Evolutionary conservation across 2,113 vertebrate species (phyloP), one percentile per base, ranked within the genome.

Genomic region (Pterophyllum scalare): DNA sequence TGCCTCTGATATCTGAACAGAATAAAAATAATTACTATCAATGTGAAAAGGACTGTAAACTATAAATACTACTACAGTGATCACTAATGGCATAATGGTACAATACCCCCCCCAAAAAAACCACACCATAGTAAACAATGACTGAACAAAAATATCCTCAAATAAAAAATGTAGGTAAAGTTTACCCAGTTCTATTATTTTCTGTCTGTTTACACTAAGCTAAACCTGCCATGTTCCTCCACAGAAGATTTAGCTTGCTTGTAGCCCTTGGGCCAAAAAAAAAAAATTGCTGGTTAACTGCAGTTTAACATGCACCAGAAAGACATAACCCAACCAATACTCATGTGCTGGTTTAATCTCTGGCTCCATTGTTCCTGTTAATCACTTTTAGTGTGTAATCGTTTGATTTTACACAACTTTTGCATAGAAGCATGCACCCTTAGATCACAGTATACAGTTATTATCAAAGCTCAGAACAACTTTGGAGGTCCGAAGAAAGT

Each of bases 1-100:
- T 26, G 89, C 64, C 13, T 96, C 91, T 60, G 90, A 84, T 76
- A 94, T 83, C 94, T 95, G 80, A 59, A 5, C 5, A 40, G 3
- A 38, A 0, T 12, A 59, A 11, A 54, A 57, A 46, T 49, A 9
- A 40, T 31, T 26, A 7, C 52, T 4, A 52, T n/a, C 75, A 38
- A 8, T 22, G 14, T 49, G 40, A 33, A 46, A 49, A 40, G 2
- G 17, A 52, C 3, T 26, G 54, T 15, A 11, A 62, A n/a, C 4
- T n/a, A 61, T 10, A 35, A 77, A 26, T 20, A 61, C 26, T n/a
- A 43, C 2, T 15, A 62, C 14, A 35, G 33, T 2, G 33, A 7
- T 35, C 33, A 35, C 33, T 35, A 35, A 31, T 31, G 28, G 28
- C 5, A 31, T 31, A 31, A 31, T 31, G 28, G 28, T 31, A 31